phyloP scores from a whole-genome alignment of 2,797 vertebrate genomes.

The Hippopotamyrus pictus region DNA sequence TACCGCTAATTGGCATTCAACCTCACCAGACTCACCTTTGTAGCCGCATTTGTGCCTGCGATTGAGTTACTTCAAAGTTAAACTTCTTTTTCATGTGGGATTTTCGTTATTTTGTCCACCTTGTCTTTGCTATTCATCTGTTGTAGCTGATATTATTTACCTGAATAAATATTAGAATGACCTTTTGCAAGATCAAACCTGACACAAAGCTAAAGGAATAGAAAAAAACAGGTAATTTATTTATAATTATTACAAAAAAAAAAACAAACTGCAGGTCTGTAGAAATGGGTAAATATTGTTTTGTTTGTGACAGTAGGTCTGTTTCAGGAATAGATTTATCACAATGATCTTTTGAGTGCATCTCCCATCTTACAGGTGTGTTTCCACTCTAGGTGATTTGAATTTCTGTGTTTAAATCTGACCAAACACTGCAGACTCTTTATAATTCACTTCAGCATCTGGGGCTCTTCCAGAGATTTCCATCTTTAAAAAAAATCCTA shows the following conservation, averaged over 20 bases:
- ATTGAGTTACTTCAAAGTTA: conserved; percentile 12
- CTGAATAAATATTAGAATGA: conserved; percentile 14
- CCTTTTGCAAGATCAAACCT: conserved; percentile 2
- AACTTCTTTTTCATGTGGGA: background rate
- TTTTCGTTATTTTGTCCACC: background rate
- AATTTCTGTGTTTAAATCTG: conserved; percentile 30
- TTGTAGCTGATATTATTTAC: conserved; percentile 10
- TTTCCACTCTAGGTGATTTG: conserved; percentile 25
- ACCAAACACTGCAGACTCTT: conserved; percentile 37
- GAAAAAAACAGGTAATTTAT: background rate
- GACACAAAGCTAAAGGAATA: background rate
- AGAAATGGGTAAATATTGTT: conserved; percentile 4
- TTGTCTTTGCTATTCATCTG: conserved; percentile 11
- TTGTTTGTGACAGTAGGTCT: background rate
- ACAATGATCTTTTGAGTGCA: conserved; percentile 12
- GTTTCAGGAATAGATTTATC: background rate
- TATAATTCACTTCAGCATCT: conserved; percentile 49
- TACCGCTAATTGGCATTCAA: conserved; percentile 3
- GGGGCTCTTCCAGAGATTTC: conserved; percentile 41
- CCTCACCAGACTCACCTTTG: background rate
- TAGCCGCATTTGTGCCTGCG: background rate
- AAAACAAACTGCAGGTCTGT: background rate
- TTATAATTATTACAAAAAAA: background rate
- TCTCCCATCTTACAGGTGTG: background rate
- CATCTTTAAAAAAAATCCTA: conserved; percentile 38